Percentiles rank a stretch among this genome's conserved stretches.
These are phyloP conservation scores for Rhabdomys dilectus DNA, from an alignment of 2,113 vertebrate genomes.

Conservation along the genomic window DNA sequence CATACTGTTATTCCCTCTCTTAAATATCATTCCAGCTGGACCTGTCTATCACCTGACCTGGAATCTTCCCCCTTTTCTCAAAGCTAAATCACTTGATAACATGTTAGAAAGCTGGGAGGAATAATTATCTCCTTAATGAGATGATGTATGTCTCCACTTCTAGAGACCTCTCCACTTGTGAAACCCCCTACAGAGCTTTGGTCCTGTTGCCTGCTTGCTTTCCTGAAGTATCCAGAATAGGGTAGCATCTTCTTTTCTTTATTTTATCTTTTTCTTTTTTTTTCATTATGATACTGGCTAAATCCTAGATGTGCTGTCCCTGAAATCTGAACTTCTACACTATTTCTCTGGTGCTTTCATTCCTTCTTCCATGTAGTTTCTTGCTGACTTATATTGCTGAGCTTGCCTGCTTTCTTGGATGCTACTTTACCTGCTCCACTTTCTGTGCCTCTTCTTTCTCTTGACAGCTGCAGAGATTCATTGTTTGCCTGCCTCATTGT, in stretches of 20 bases:
- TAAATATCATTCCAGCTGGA: no score
- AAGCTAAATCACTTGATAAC: neutral
- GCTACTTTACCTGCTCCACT: neutral
- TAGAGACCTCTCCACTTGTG: neutral
- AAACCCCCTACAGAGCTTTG: neutral
- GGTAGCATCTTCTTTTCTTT: neutral
- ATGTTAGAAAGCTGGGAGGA: neutral
- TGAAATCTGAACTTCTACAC: neutral
- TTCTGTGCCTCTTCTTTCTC: no score
- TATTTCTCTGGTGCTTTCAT: neutral
- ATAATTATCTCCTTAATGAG: neutral
- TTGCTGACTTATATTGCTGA: neutral
- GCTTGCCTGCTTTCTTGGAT: neutral
- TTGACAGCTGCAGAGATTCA: neutral
- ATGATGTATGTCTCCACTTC: neutral
- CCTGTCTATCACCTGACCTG: neutral
- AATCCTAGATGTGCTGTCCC: no score
- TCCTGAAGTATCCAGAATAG: neutral
- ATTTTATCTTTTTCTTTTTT: no score
- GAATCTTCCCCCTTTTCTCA: neutral
- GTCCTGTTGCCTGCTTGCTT: neutral
- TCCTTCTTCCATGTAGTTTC: no score
- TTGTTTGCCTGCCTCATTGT: neutral
- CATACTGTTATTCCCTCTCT: no score
- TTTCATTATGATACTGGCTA: no score